Percentiles rank a stretch among this genome's conserved stretches.
Evolutionary conservation across 2,888 invertebrate genomes (phyloP).

Genomic region (Tiliacea citrago): DNA sequence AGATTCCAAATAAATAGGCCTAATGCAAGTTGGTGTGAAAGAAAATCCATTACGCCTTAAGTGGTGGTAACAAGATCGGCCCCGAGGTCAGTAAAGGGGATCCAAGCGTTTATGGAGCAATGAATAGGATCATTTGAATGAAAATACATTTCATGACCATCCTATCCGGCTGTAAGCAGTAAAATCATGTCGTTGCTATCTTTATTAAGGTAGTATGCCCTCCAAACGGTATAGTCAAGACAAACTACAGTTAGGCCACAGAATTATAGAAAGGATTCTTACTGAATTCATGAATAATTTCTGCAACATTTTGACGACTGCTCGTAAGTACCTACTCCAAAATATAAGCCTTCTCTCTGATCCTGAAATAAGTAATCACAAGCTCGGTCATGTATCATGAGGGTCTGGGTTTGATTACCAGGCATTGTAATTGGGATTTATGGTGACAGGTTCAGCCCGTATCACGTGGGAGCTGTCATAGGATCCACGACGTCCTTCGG

Average conservation of each 20-base stretch:
- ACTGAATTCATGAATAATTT: too few species aligned
- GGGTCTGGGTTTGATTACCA: slow-evolving; percentile 38
- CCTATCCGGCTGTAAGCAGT: slow-evolving; percentile 45
- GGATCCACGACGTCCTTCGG: neutral
- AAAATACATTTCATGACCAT: slow-evolving; percentile 57
- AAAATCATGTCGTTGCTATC: slow-evolving; percentile 51
- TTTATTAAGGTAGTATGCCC: slow-evolving; percentile 54
- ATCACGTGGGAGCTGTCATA: slow-evolving; percentile 21
- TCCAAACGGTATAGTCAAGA: slow-evolving; percentile 17
- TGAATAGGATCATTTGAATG: slow-evolving; percentile 58
- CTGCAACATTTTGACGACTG: too few species aligned
- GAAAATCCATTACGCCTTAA: slow-evolving; percentile 57
- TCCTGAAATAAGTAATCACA: slow-evolving; percentile 9
- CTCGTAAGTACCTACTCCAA: too few species aligned
- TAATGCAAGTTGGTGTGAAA: slow-evolving; percentile 52
- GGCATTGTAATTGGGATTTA: slow-evolving; percentile 48
- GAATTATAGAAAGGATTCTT: neutral
- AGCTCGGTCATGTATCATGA: slow-evolving; percentile 29
- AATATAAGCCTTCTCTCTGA: neutral
- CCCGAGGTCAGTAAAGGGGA: slow-evolving; percentile 53
- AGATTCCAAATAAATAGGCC: slow-evolving; percentile 51
- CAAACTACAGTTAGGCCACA: neutral
- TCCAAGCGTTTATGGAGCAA: slow-evolving; percentile 54
- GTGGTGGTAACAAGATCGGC: slow-evolving; percentile 45
- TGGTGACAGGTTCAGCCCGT: slow-evolving; percentile 46